A percentile compares a stretch with the other conserved stretches of the same genome.
These are phyloP conservation scores for Neocrepidodera transversa DNA, from an alignment of 2,888 invertebrate species.

Conservation along the genomic window DNA sequence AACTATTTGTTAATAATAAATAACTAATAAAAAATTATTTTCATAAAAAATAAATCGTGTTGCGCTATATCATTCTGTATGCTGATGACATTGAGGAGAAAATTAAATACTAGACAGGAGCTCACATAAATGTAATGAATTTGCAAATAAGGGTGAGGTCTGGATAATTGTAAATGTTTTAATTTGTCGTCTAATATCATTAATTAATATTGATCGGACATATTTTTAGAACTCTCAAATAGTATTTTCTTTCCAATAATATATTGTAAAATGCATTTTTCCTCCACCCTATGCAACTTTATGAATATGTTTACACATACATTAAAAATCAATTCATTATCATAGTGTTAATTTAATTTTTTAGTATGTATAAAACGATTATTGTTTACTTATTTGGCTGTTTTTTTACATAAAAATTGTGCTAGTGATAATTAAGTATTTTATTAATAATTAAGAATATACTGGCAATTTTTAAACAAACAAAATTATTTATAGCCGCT, in stretches of 20 bases:
- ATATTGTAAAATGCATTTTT: too few species aligned
- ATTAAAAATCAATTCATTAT: background rate
- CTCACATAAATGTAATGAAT: background rate
- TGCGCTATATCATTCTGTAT: background rate
- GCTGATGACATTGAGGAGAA: background rate
- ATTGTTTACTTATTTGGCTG: background rate
- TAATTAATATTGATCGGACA: background rate
- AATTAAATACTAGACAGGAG: background rate
- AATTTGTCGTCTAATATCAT: background rate
- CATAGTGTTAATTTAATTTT: background rate
- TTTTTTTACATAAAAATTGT: too few species aligned
- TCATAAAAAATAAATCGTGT: too few species aligned
- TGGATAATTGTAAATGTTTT: background rate
- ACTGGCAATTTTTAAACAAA: too few species aligned
- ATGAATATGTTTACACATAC: too few species aligned
- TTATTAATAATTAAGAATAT: background rate
- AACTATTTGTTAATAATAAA: too few species aligned
- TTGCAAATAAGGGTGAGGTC: conserved; percentile 13
- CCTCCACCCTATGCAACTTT: too few species aligned
- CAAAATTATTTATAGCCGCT: too few species aligned
- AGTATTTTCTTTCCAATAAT: too few species aligned
- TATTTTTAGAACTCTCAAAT: background rate
- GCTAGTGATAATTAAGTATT: background rate
- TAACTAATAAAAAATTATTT: too few species aligned
- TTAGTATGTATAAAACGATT: background rate